These are phyloP conservation scores for Chloroclystis v-ata DNA, from an alignment of 2,888 invertebrate species.

Conservation along the genomic window DNA sequence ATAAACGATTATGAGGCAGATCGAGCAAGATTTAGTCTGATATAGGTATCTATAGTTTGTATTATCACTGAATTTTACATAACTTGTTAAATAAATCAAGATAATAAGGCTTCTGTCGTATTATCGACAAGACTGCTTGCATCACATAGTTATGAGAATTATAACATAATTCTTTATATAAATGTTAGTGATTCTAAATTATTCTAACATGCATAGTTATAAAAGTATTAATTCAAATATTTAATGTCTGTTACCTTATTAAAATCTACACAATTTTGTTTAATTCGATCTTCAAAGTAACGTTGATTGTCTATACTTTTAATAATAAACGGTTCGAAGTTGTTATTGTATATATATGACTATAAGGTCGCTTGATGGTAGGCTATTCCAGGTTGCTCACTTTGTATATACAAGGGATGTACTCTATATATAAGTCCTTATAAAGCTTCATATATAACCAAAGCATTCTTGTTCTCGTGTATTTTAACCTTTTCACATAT, in stretches of 20 bases:
- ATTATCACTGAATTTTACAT: too few species aligned
- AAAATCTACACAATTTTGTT: slow-evolving; percentile 6
- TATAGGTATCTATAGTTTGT: too few species aligned
- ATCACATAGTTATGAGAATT: slow-evolving; percentile 43
- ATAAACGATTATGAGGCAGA: too few species aligned
- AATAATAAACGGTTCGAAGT: slow-evolving; percentile 47
- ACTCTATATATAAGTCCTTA: slow-evolving; percentile 68
- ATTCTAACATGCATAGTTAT: slow-evolving; percentile 15
- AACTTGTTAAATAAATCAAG: neutral
- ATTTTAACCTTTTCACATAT: slow-evolving; percentile 59
- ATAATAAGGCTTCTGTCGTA: slow-evolving; percentile 30
- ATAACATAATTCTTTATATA: slow-evolving; percentile 28
- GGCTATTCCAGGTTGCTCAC: slow-evolving; percentile 73
- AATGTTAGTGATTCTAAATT: slow-evolving; percentile 15
- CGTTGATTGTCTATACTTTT: slow-evolving; percentile 16
- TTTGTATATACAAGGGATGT: slow-evolving; percentile 67
- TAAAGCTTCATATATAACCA: slow-evolving; percentile 68
- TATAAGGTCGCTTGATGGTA: slow-evolving; percentile 68
- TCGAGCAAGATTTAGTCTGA: too few species aligned
- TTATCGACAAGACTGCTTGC: slow-evolving; percentile 57
- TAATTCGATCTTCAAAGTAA: slow-evolving; percentile 16
- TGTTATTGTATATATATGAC: slow-evolving; percentile 70
- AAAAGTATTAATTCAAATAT: slow-evolving; percentile 7
- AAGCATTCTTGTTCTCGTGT: slow-evolving; percentile 53
- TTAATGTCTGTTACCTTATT: slow-evolving; percentile 4